phyloP scores from a whole-genome alignment of 2,113 vertebrate species.

The Marmota flaviventris region DNA sequence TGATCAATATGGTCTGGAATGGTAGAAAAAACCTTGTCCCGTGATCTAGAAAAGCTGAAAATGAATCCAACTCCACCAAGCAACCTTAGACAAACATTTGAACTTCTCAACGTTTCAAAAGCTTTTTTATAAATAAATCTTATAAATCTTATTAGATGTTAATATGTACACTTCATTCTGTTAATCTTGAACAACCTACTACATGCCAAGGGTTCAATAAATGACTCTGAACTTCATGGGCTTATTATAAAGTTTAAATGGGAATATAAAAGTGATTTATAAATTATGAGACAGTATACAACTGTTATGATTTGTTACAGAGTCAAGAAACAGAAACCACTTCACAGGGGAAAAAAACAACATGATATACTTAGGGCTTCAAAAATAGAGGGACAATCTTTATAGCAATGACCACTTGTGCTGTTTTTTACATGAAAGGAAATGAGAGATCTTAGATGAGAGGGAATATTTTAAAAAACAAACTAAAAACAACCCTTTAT shows the following conservation, averaged over 20 bases:
- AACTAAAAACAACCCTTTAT: conserved; percentile 60
- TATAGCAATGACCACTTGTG: background rate
- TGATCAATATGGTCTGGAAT: background rate
- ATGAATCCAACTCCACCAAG: background rate
- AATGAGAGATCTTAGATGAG: conserved; percentile 29
- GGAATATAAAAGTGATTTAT: background rate
- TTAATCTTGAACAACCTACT: background rate
- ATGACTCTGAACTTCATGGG: background rate
- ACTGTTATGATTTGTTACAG: background rate
- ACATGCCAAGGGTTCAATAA: background rate
- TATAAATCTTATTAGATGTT: background rate
- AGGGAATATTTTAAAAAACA: conserved; percentile 67
- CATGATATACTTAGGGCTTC: background rate
- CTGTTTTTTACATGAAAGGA: conserved; percentile 51
- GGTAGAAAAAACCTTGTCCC: background rate
- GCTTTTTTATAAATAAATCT: background rate
- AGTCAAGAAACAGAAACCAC: conserved; percentile 10
- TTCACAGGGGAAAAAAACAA: background rate
- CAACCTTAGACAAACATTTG: conserved; percentile 6
- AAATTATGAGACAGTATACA: background rate
- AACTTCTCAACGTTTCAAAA: background rate
- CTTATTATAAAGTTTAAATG: conserved; percentile 11
- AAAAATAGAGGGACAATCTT: background rate
- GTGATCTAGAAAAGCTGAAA: background rate
- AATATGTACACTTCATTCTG: background rate